These are phyloP conservation scores for Oryzias celebensis DNA, from an alignment of 2,113 vertebrate genomes.

Conservation along the genomic window DNA sequence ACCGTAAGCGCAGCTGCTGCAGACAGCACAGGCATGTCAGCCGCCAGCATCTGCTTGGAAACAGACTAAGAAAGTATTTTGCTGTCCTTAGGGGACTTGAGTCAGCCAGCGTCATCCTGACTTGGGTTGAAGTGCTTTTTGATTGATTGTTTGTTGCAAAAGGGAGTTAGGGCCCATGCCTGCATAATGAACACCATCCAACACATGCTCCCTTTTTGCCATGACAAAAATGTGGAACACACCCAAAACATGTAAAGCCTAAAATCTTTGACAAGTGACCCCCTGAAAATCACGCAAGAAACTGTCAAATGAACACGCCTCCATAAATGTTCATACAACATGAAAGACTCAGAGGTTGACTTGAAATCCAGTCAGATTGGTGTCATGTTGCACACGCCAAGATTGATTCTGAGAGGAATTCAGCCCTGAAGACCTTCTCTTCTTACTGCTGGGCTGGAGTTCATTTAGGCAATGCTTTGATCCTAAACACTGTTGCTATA, in stretches of 20 bases:
- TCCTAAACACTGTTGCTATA: conserved; percentile 30
- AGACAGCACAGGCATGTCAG: conserved; percentile 25
- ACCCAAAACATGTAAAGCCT: not conserved
- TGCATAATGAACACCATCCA: conserved; percentile 30
- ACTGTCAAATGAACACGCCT: not conserved
- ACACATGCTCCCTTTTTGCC: conserved; percentile 32
- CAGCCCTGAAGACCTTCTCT: conserved; percentile 49
- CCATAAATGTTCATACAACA: not conserved
- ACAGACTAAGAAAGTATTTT: conserved; percentile 25
- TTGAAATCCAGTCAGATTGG: conserved; percentile 9
- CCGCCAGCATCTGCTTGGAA: conserved; percentile 19
- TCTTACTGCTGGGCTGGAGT: conserved; percentile 42
- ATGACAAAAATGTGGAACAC: conserved; percentile 32
- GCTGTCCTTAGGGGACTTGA: conserved; percentile 9
- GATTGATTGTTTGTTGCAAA: conserved; percentile 35
- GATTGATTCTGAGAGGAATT: conserved; percentile 29
- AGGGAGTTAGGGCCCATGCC: conserved; percentile 24
- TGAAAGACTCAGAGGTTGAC: conserved; percentile 5
- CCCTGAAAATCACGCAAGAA: no score
- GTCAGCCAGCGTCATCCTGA: conserved; percentile 24
- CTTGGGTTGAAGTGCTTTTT: conserved; percentile 30
- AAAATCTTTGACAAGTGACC: no score
- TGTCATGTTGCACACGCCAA: conserved; percentile 30
- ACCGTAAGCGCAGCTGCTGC: conserved; percentile 49
- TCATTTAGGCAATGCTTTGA: conserved; percentile 65